Conservation (phyloP, 2,797 vertebrate genomes). For the Pipistrellus pipistrellus region DNA sequence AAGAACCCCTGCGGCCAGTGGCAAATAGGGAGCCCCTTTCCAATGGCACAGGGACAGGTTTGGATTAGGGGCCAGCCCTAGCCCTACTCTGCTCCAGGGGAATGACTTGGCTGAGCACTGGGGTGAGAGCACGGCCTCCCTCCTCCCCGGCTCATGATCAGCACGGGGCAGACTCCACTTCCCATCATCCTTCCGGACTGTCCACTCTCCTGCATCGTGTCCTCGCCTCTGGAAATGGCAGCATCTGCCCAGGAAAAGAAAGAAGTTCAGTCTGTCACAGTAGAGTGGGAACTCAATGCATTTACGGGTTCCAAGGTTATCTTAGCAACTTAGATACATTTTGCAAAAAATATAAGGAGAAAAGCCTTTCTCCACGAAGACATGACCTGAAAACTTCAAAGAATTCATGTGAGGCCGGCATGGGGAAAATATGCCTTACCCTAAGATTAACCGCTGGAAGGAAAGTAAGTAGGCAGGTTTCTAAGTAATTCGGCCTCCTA, state of each 20-base stretch:
- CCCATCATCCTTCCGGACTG: neutral
- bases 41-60: neutral
- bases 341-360: neutral
- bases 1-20: neutral
- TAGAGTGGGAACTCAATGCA: neutral
- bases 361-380: constrained; percentile 32
- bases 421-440: neutral
- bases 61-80: neutral
- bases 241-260: constrained; percentile 42
- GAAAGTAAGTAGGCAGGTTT: constrained; percentile 56
- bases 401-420: constrained; percentile 48
- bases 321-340: constrained; percentile 54
- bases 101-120: neutral
- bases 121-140: neutral
- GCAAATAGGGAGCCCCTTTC: neutral
- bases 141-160: constrained; percentile 14
- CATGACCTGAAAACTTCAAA: constrained; percentile 55
- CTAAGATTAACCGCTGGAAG: constrained; percentile 25
- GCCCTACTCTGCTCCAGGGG: neutral
- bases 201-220: constrained; percentile 4
- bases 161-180: neutral
- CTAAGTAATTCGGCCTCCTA: neutral
- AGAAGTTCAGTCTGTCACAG: constrained; percentile 23
- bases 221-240: constrained; percentile 47
- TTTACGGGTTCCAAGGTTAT: constrained; percentile 3